Evolutionary conservation across 2,113 vertebrate genomes (phyloP), one percentile per base, ranked within the genome.

Genomic region (Cyprinodon variegatus): DNA sequence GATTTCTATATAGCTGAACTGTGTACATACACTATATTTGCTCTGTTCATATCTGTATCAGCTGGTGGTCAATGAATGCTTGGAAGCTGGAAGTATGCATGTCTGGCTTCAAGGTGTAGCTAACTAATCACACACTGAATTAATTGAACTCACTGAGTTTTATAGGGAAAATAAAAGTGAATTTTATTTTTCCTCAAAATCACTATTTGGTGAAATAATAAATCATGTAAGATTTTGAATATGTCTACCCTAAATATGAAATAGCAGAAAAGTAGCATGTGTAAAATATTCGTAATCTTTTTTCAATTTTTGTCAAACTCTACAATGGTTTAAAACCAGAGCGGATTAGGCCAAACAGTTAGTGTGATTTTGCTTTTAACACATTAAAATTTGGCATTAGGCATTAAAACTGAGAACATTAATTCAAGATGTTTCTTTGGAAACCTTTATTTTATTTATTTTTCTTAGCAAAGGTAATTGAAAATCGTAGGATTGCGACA

Each of bases 51-150:
- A 79, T 78, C 17, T 0, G 57, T 79, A 83, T 15, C 76, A 70
- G 74, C 73, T 78, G 86, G 65, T 66, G 84, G 77, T 84, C 77
- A 72, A 74, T 46, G 71, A 77, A 84, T 79, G 60, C 43, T 75
- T 59, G 48, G 72, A 10, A 64, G 72, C 64, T 17, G n/a, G 20
- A 39, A 61, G 64, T 75, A 39, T 37, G 46, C 48, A 65, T 29
- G 29, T 29, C 29, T 29, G 29, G 29, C 29, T 73, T 36, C 67
- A 37, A 72, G 48, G 65, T 69, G 61, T 15, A 63, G 59, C 38
- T 57, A 45, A 66, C 41, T 15, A 60, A 11, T 65, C 15, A 22
- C 29, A 70, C 77, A 68, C 22, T n/a, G 14, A 11, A 20, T 12
- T 14, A 45, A n/a, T 61, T 70, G 39, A 74, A 69, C 17, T 53